A percentile compares a stretch with the other conserved stretches of the same genome.
Conservation (phyloP, 2,797 vertebrate species). For the Heliangelus exortis region DNA sequence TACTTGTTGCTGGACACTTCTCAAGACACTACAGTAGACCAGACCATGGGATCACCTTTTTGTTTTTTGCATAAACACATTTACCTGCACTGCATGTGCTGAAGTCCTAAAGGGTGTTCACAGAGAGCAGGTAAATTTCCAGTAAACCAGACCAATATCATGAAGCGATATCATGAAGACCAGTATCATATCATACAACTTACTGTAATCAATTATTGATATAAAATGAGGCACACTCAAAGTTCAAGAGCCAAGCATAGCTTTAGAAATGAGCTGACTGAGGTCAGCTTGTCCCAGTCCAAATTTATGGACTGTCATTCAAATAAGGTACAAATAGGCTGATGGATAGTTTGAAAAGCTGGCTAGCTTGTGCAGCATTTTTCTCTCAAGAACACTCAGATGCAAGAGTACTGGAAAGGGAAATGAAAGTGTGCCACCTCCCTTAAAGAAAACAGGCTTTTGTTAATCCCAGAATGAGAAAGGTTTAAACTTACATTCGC, state of each 20-base stretch:
- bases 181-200: not conserved
- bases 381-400: not conserved
- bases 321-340: not conserved
- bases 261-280: not conserved
- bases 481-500: conserved; percentile 88
- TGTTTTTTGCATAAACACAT: not conserved
- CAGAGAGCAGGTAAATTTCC: not conserved
- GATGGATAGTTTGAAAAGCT: not conserved
- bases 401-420: not conserved
- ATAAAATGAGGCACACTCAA: not conserved
- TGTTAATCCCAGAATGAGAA: not conserved
- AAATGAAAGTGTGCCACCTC: not conserved
- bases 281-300: not conserved
- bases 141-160: not conserved
- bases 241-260: not conserved
- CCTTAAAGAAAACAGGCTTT: not conserved
- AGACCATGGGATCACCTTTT: not conserved
- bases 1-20: not conserved
- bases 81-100: not conserved
- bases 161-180: not conserved
- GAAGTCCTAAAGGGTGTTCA: not conserved
- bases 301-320: not conserved
- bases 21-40: not conserved
- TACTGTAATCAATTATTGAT: not conserved
- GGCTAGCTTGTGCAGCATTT: not conserved